These are phyloP conservation scores for Oryzias javanicus DNA, from an alignment of 2,113 vertebrate genomes.

Conservation along the genomic window DNA sequence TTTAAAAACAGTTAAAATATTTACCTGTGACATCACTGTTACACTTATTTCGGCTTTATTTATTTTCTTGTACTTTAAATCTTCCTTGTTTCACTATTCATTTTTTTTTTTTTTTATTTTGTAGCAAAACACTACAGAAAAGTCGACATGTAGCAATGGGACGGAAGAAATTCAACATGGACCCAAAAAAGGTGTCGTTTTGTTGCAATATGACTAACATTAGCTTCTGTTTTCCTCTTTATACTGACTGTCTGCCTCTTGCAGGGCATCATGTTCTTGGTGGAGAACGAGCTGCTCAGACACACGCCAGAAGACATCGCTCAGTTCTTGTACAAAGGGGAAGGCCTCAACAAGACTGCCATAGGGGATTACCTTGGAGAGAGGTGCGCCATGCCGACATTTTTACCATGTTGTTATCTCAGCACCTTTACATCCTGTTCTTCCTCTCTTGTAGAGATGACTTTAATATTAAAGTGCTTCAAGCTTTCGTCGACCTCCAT, in stretches of 20 bases:
- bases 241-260: constrained; percentile 2
- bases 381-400: constrained; percentile 66
- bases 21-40: no score
- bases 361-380: constrained; percentile 92
- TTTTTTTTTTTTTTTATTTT: constrained; percentile 10
- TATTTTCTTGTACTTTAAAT: no score
- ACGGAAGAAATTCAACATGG: constrained; percentile 87
- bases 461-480: constrained; percentile 88
- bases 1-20: no score
- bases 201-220: not conserved
- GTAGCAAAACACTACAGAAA: constrained; percentile 90
- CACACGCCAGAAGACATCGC: constrained; percentile 87
- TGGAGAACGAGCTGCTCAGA: constrained; percentile 87
- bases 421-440: constrained; percentile 13
- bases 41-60: no score
- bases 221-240: not conserved
- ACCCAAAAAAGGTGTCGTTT: constrained; percentile 87
- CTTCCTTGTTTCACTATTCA: not conserved
- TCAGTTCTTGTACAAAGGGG: constrained; percentile 92
- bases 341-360: constrained; percentile 91
- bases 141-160: constrained; percentile 91
- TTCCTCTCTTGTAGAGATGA: constrained; percentile 79
- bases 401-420: not conserved
- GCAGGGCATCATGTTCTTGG: constrained; percentile 88
- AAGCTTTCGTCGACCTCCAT: constrained; percentile 90